Evolutionary conservation across 1,140 invertebrate species (phyloP), one percentile per base, ranked within the genome.

Genomic region (Zaprionus camerounensis): DNA sequence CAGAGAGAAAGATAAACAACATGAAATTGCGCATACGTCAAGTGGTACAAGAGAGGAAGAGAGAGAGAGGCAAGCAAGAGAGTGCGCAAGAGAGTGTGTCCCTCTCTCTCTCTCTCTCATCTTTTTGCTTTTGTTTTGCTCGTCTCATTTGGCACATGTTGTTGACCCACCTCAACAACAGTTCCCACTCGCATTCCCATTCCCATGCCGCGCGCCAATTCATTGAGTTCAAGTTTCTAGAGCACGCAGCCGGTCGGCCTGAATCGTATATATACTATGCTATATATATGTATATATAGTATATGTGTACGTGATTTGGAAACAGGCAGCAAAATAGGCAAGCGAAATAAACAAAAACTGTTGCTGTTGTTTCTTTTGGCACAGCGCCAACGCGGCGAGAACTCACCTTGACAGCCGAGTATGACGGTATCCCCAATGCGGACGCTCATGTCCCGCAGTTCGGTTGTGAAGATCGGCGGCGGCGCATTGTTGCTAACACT

Each of bases 401-500:
- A 85, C 88, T 93, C 94, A 96, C 96, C 95, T 94, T 96, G 95
- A 90, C 96, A 97, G 69, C 94, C 94, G 51, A 97, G 93, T 24
- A 94, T 94, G 28, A 97, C 91, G 34, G 94, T 94, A 66, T 97
- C 96, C 53, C 96, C 96, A 79, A 98, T 96, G 93, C 95, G 96
- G 67, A 96, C 95, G 81, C 94, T 95, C 85, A 96, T 94, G 91
- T 96, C 95, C 78, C 94, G 94, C 73, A 97, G 93, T 80, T 96
- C 95, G 85, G 95, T 94, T 26, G 94, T 95, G 92, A 97, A 97
- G 74, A 95, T 95, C 59, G 97, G 96, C 70, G 96, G 95, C 51
- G 96, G 95, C 83, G 96, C 95, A 79, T 76, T 88, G 56, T 17
- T 93, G 84, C 38, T 93, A 81, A 87, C 92, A 82, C 67, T 92